Conservation (phyloP, 2,888 invertebrate species). For the Drosophila anomalata region DNA sequence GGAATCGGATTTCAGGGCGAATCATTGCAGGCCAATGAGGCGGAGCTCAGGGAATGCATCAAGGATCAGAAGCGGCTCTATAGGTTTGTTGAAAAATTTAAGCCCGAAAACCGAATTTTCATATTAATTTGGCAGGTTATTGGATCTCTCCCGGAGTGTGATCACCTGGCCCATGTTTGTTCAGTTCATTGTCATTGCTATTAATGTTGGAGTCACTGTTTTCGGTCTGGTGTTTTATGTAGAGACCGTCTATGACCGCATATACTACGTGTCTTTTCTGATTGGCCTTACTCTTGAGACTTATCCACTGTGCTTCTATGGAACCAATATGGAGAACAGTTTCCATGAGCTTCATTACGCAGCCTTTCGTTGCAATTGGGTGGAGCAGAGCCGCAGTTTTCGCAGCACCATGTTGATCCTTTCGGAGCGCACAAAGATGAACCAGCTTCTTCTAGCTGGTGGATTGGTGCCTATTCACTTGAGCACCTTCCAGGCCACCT, state of each 20-base stretch:
- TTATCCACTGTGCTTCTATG: conserved; percentile 58
- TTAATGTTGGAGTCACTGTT: conserved; percentile 45
- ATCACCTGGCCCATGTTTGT: conserved; percentile 59
- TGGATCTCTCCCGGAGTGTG: conserved; percentile 33
- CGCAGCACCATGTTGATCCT: conserved; percentile 44
- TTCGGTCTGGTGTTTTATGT: conserved; percentile 52
- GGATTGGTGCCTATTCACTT: conserved; percentile 57
- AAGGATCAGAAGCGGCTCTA: conserved; percentile 57
- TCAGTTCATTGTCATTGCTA: conserved; percentile 55
- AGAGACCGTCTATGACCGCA: conserved; percentile 19
- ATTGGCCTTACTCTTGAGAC: conserved; percentile 43
- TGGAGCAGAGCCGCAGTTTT: conserved; percentile 48
- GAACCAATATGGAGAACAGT: conserved; percentile 35
- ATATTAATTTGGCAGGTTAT: conserved; percentile 31
- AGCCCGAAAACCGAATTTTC: not conserved
- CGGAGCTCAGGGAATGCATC: conserved; percentile 53
- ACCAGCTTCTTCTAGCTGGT: conserved; percentile 50
- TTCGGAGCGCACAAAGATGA: conserved; percentile 44
- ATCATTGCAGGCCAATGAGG: conserved; percentile 40
- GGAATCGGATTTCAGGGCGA: conserved; percentile 45
- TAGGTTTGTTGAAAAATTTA: conserved; percentile 41
- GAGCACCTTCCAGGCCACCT: conserved; percentile 60
- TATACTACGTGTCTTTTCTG: conserved; percentile 36
- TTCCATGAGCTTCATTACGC: conserved; percentile 52
- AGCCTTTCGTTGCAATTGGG: conserved; percentile 61